phyloP scores from a whole-genome alignment of 2,888 invertebrate species.

The Nowickia ferox region DNA sequence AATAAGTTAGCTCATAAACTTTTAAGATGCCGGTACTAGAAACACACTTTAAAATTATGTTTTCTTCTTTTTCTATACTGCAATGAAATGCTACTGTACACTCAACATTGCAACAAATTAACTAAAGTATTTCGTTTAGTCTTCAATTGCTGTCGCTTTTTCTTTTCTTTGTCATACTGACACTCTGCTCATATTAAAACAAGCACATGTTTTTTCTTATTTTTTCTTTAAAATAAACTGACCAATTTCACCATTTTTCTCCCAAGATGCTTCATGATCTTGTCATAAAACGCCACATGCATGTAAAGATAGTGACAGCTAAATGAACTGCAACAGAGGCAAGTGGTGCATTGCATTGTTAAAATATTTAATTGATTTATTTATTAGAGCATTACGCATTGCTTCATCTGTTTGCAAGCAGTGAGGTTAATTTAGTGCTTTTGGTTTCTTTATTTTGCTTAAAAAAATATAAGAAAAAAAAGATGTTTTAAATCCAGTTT shows the following conservation, averaged over 20 bases:
- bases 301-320: slow-evolving; percentile 19
- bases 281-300: not conserved
- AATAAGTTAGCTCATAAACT: too few species aligned
- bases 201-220: not conserved
- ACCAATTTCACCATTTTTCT: slow-evolving; percentile 23
- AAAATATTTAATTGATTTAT: slow-evolving; percentile 70
- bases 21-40: too few species aligned
- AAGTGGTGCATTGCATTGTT: slow-evolving; percentile 43
- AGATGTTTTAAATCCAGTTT: too few species aligned
- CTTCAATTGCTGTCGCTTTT: not conserved
- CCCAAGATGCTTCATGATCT: slow-evolving; percentile 19
- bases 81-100: too few species aligned
- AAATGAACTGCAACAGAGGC: slow-evolving; percentile 20
- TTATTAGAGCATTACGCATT: slow-evolving; percentile 64
- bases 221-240: slow-evolving; percentile 12
- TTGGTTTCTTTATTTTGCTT: not conserved
- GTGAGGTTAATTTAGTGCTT: not conserved
- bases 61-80: too few species aligned
- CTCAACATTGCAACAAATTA: too few species aligned
- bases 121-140: too few species aligned
- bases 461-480: too few species aligned
- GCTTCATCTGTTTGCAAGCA: not conserved
- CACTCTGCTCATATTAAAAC: not conserved
- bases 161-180: not conserved
- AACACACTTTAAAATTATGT: too few species aligned